Base-by-base conservation (phyloP, 2,888 invertebrate species). In the Agapostemon virescens region DNA sequence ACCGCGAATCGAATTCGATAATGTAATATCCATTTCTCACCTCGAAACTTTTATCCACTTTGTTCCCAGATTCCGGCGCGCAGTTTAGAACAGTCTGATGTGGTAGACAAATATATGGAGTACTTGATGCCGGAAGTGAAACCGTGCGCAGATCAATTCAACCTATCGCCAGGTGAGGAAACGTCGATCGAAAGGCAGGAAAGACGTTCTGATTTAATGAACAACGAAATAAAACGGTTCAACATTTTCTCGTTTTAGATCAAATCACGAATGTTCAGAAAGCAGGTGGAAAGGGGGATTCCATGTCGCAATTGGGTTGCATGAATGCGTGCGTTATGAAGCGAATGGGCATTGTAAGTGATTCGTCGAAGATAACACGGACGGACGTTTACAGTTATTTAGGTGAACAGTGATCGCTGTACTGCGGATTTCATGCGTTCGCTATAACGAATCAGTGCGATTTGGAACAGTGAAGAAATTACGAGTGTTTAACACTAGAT, bases 281-380 rank as follows among this genome's bases (percentile, higher is more conserved):
- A 13, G 9, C 6, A 1, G 6, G 0, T 1, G 40, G n/a, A n/a
- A n/a, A n/a, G n/a, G n/a, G n/a, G n/a, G n/a, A n/a, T n/a, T n/a
- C n/a, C n/a, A 13, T 1, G 15, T 23, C 0, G 73, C 2, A 17
- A 5, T 11, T 83, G 52, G 79, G 76, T n/a, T 83, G 83, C 61
- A 0, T 83, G 64, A 83, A 77, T 26, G 73, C 67, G 0, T 83
- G 83, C 23, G 83, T 83, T 11, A n/a, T n/a, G n/a, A n/a, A n/a
- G n/a, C n/a, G 49, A 26, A 58, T 83, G 23, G 20, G n/a, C 9
- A 20, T 67, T 1, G 83, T 83, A 13, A 66, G 83, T 71, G 33
- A n/a, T n/a, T 58, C 26, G n/a, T 73, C 15, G 9, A 30, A 5
- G 1, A 49, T 26, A 11, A 52, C 13, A 23, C 45, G 2, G 6